Evolutionary conservation across 2,113 vertebrate species (phyloP).

Genomic region (Oceanites oceanicus): DNA sequence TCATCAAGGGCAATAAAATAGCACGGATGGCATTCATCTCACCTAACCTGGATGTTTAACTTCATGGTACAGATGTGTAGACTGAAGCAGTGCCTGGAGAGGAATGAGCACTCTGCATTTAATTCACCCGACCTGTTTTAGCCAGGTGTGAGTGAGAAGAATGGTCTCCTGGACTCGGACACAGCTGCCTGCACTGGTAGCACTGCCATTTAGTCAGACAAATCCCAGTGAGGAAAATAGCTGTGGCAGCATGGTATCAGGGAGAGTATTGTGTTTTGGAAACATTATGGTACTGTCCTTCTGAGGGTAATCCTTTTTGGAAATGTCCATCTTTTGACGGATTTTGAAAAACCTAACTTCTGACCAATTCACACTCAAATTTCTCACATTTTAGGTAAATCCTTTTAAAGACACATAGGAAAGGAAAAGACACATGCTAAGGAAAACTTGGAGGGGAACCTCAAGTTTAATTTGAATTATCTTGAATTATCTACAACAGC

Average conservation of each 20-base stretch:
- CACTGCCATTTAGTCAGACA: not conserved
- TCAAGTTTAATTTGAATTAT: not conserved
- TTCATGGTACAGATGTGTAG: not conserved
- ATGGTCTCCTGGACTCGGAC: not conserved
- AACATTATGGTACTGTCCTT: not conserved
- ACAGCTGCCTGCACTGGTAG: not conserved
- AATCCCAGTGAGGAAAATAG: not conserved
- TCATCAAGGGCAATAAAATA: not conserved
- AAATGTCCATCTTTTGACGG: not conserved
- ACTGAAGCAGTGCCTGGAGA: not conserved
- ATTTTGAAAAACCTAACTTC: not conserved
- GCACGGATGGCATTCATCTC: not conserved
- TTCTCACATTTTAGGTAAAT: not conserved
- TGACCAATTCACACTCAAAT: not conserved
- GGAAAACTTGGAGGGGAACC: not conserved
- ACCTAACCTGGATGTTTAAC: not conserved
- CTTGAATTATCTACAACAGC: not conserved
- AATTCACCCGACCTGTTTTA: not conserved
- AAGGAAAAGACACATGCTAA: not conserved
- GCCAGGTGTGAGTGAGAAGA: not conserved
- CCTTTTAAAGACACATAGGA: not conserved
- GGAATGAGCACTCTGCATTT: not conserved
- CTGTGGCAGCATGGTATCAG: fast-evolving
- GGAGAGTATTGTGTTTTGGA: not conserved
- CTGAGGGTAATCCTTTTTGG: not conserved